A percentile compares a stretch with the other conserved stretches of the same genome.
Evolutionary conservation across 1,140 invertebrate species (phyloP).

Genomic region (Pogonus chalceus): DNA sequence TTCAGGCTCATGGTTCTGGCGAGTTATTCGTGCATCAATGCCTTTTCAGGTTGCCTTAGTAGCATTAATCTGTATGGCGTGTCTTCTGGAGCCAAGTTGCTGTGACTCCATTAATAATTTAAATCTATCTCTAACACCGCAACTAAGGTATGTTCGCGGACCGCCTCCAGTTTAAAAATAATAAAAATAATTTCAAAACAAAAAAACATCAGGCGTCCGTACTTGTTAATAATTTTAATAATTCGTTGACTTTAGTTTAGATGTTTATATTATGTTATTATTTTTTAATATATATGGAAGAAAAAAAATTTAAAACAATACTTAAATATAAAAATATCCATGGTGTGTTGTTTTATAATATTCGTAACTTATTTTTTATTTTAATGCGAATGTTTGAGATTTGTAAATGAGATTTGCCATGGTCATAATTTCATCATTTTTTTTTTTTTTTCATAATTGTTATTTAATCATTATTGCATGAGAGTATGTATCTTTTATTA

Average conservation of each 20-base stretch:
- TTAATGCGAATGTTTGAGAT: background rate
- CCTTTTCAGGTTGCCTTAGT: conserved; percentile 75
- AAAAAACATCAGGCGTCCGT: background rate
- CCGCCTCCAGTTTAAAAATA: conserved; percentile 67
- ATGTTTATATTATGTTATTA: conserved; percentile 5
- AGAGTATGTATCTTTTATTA: background rate
- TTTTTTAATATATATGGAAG: background rate
- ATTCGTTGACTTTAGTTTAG: background rate
- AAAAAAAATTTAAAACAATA: background rate
- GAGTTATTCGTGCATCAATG: conserved; percentile 63
- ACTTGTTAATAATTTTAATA: background rate
- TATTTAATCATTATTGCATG: background rate
- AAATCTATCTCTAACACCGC: conserved; percentile 68
- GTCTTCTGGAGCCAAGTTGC: conserved; percentile 70
- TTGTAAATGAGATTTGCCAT: background rate
- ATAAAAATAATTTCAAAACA: conserved; percentile 13
- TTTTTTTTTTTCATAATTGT: background rate
- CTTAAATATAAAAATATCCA: background rate
- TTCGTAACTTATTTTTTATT: too few relatives aligned
- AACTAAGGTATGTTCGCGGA: conserved; percentile 72
- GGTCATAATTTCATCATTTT: background rate
- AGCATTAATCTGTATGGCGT: conserved; percentile 68
- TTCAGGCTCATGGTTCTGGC: conserved; percentile 56
- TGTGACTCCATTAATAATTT: conserved; percentile 79
- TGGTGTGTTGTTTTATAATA: background rate